phyloP scores from a whole-genome alignment of 2,113 vertebrate genomes.

The Malaclemys terrapin region DNA sequence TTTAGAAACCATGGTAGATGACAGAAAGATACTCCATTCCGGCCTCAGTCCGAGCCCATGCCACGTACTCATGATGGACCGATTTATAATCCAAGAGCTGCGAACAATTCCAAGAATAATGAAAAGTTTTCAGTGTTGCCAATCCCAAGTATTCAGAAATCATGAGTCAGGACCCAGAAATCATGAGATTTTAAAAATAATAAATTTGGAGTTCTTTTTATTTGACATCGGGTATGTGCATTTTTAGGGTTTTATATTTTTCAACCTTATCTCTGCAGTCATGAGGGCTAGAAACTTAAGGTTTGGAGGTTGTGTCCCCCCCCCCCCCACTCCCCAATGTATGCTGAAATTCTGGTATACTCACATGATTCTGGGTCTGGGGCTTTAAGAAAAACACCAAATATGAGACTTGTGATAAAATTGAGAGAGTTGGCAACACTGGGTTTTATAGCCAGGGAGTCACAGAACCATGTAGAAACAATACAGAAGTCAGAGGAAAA shows the following conservation, averaged over 20 bases:
- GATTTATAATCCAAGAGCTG: background rate
- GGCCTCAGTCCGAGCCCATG: background rate
- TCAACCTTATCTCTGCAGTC: background rate
- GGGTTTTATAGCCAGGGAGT: background rate
- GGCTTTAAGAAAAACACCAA: background rate
- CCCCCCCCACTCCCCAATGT: background rate
- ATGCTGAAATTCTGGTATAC: background rate
- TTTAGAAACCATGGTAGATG: background rate
- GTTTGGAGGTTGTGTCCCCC: background rate
- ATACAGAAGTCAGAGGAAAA: background rate
- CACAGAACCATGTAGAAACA: background rate
- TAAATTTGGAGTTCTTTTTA: background rate
- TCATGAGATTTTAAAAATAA: background rate
- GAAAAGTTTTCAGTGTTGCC: background rate
- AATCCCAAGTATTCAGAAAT: background rate
- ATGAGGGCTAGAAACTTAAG: background rate
- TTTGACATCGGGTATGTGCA: rapidly evolving
- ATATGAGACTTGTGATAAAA: background rate
- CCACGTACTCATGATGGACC: rapidly evolving
- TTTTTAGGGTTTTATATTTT: background rate
- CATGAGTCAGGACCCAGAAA: background rate
- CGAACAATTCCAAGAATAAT: background rate
- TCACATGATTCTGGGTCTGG: background rate
- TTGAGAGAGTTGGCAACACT: background rate
- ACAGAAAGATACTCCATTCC: background rate